A percentile compares a stretch with the other conserved stretches of the same genome.
Conservation (phyloP, 2,113 vertebrate genomes). For the Grammatotria lemairii region DNA sequence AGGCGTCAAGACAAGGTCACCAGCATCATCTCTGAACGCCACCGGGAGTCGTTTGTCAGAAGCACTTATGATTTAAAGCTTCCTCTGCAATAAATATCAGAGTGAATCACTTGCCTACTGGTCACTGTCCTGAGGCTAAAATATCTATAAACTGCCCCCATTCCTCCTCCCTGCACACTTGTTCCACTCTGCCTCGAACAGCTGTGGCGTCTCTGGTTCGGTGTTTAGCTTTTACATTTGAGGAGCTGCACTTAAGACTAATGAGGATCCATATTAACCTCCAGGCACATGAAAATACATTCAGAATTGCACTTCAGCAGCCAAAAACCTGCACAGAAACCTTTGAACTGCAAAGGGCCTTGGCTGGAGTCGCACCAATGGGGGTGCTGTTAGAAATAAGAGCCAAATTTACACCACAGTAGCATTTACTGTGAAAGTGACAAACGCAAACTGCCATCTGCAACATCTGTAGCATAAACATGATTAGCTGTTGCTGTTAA, state of each 20-base stretch:
- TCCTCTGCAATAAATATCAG: slow-evolving; percentile 43
- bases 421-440: slow-evolving; percentile 21
- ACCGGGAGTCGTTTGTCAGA: slow-evolving; percentile 15
- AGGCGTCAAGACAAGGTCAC: slow-evolving; percentile 39
- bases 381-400: neutral
- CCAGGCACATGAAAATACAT: neutral
- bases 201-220: neutral
- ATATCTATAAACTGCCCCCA: slow-evolving; percentile 21
- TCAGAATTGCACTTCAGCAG: neutral
- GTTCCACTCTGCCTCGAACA: neutral
- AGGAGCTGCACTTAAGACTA: neutral
- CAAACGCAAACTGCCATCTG: neutral
- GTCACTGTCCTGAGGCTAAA: slow-evolving; percentile 19
- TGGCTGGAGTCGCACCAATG: neutral
- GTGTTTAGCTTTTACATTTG: neutral
- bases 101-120: slow-evolving; percentile 16
- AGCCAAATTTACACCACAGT: neutral
- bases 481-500: neutral
- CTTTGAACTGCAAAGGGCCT: neutral
- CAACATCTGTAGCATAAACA: slow-evolving; percentile 18
- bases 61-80: slow-evolving; percentile 44
- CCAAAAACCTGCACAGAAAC: neutral
- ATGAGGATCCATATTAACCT: slow-evolving; percentile 21
- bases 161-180: neutral
- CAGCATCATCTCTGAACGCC: slow-evolving; percentile 13